Conservation (phyloP, 2,113 vertebrate genomes). For the Lutjanus erythropterus region DNA sequence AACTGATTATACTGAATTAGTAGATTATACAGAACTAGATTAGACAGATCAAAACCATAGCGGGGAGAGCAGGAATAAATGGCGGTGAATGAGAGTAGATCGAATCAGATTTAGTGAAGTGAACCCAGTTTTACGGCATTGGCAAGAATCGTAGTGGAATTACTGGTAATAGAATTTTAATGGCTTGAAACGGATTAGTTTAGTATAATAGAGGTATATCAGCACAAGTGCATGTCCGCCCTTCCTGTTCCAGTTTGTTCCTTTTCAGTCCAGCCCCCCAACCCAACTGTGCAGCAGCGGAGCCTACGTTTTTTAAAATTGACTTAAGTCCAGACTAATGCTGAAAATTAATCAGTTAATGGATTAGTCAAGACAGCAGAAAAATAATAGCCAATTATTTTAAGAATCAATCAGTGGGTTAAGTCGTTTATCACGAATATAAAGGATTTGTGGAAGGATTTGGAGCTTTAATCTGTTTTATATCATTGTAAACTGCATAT, state of each 20-base stretch:
- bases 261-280: background rate
- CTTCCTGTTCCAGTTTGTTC: background rate
- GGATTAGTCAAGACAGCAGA: background rate
- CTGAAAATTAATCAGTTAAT: background rate
- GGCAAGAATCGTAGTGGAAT: constrained; percentile 1
- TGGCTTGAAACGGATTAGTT: constrained; percentile 23
- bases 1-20: constrained; percentile 71
- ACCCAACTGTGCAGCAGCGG: background rate
- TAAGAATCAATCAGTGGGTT: background rate
- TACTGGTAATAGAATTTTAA: constrained; percentile 4
- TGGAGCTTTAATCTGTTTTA: constrained; percentile 1
- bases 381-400: background rate
- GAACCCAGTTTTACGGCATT: constrained; percentile 29
- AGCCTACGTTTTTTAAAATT: background rate
- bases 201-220: background rate
- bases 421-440: constrained; percentile 2
- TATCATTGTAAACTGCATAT: background rate
- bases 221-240: background rate
- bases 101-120: constrained; percentile 46
- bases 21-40: constrained; percentile 64
- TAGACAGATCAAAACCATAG: constrained; percentile 42
- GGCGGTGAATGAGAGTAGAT: constrained; percentile 14
- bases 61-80: constrained; percentile 20
- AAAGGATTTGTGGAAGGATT: background rate
- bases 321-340: background rate